These are phyloP conservation scores for Siderastrea radians DNA, from an alignment of 92 coral and sea anemone species.

Conservation along the genomic window DNA sequence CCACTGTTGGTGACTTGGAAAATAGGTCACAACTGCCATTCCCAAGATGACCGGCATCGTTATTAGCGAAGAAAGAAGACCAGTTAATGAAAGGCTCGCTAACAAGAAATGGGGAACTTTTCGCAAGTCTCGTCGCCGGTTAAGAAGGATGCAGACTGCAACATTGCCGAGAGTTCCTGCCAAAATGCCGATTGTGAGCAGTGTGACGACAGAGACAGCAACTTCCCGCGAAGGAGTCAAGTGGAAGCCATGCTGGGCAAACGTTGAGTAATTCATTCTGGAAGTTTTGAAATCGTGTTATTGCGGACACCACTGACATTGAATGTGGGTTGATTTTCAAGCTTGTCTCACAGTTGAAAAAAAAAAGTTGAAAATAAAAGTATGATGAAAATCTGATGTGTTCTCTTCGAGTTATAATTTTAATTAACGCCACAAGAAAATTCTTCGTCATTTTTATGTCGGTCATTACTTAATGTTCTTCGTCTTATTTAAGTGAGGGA, in stretches of 20 bases:
- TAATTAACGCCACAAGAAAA: no score
- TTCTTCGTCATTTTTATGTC: no score
- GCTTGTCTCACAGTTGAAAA: no score
- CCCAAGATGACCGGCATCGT: not conserved
- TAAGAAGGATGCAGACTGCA: not conserved
- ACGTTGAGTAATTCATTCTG: slow-evolving; percentile 4
- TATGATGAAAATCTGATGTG: no score
- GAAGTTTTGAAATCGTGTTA: no score
- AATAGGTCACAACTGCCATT: not conserved
- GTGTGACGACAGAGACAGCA: not conserved
- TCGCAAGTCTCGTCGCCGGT: not conserved
- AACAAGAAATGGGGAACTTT: slow-evolving; percentile 11
- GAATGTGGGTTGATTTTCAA: no score
- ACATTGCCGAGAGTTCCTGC: slow-evolving; percentile 13
- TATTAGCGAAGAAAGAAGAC: slow-evolving; percentile 5
- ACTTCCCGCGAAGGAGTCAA: slow-evolving; percentile 9
- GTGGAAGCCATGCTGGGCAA: not conserved
- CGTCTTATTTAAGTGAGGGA: no score
- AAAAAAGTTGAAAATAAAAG: no score
- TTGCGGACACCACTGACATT: no score
- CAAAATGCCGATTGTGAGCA: not conserved
- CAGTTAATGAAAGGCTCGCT: slow-evolving; percentile 9
- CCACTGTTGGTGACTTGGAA: not conserved
- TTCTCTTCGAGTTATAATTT: no score
- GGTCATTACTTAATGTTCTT: no score